Base-by-base conservation (phyloP, 1,140 invertebrate genomes). In the Doryteuthis pealeii region DNA sequence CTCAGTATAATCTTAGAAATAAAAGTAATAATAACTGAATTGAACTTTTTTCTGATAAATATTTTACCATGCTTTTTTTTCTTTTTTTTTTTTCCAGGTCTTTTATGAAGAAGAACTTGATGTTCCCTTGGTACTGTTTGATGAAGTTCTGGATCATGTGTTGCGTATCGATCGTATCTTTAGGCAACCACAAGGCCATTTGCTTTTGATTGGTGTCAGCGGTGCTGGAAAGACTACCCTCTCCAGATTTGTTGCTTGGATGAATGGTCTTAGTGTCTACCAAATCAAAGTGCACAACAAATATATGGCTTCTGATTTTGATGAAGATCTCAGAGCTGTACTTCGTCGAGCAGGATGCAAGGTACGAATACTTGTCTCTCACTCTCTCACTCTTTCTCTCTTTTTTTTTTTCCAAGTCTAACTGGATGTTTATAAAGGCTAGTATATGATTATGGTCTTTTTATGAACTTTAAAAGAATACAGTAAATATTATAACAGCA, bases 31-130 rank as follows among this genome's bases (percentile, higher is more conserved):
- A n/a, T n/a, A n/a, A n/a, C n/a, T n/a, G n/a, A n/a, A n/a, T n/a
- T n/a, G n/a, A n/a, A n/a, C n/a, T n/a, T n/a, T n/a, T n/a, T n/a
- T n/a, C n/a, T n/a, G n/a, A n/a, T n/a, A n/a, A n/a, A n/a, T n/a
- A n/a, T n/a, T n/a, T n/a, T n/a, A n/a, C n/a, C n/a, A n/a, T n/a
- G n/a, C n/a, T n/a, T n/a, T n/a, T n/a, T n/a, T n/a, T n/a, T n/a
- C 4, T 40, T 10, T 40, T 40, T 12, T 62, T 54, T 76, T 62
- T 62, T 73, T 81, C 2, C 81, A 93, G 91, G 94, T 97, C n/a
- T 99, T 99, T 89, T 99, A 99, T 85, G 98, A 99, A 89, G 98
- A 99, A 90, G 98, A 99, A 87, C 88, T 99, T 43, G 98, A 99
- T 89, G 98, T 99, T 6, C 97, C 95, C 0, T 89, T 99, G 4